phyloP scores from a whole-genome alignment of 1,140 invertebrate species.

The Sipha flava region DNA sequence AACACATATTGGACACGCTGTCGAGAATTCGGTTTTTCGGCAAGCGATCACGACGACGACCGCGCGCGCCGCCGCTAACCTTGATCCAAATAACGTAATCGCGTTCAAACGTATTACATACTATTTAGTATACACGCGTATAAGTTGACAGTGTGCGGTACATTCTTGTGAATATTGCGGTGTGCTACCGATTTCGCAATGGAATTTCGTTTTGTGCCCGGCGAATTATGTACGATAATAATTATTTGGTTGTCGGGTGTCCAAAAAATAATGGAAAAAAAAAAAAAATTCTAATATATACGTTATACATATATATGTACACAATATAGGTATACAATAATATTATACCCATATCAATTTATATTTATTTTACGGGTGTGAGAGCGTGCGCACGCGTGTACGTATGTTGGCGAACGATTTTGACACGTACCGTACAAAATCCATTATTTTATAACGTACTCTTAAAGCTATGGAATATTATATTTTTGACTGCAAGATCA shows the following conservation, averaged over 20 bases:
- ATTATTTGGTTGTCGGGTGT: not conserved
- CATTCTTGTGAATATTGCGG: not conserved
- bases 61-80: too few relatives aligned
- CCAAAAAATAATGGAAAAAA: not conserved
- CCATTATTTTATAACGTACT: conserved; percentile 1
- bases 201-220: not conserved
- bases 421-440: conserved; percentile 13
- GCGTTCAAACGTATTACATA: not conserved
- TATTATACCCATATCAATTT: not conserved
- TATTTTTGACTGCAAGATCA: not conserved
- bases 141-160: not conserved
- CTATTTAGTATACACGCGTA: not conserved
- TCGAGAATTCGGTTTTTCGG: too few relatives aligned
- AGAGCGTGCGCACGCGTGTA: too few relatives aligned
- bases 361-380: not conserved
- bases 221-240: not conserved
- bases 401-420: not conserved
- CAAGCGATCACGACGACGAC: not conserved
- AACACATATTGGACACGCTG: too few relatives aligned
- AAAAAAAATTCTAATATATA: not conserved
- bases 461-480: not conserved
- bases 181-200: conserved; percentile 16
- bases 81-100: conserved; percentile 25
- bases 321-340: too few relatives aligned
- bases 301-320: too few relatives aligned